Percentiles rank a stretch among this genome's conserved stretches.
phyloP scores from a whole-genome alignment of 2,113 vertebrate species.

The Mungos mungo region DNA sequence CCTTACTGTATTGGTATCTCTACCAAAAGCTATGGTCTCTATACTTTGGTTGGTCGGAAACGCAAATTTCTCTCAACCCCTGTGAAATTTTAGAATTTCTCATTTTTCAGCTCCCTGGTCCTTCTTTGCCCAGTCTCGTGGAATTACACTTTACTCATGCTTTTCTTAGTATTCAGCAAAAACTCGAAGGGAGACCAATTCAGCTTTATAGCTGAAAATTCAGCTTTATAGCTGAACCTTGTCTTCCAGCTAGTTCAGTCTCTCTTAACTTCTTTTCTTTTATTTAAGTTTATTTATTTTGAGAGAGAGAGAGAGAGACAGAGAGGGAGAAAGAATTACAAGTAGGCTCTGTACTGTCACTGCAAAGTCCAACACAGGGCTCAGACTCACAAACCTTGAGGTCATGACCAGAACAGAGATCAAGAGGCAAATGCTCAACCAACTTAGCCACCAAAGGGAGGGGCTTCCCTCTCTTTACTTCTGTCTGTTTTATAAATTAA shows the following conservation, averaged over 20 bases:
- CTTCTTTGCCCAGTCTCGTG: background rate
- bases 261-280: background rate
- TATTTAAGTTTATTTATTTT: too few relatives aligned
- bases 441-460: too few relatives aligned
- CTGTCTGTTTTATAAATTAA: background rate
- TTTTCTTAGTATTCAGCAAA: slow-evolving; percentile 6
- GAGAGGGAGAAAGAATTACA: too few relatives aligned
- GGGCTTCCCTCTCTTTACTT: background rate
- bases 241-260: background rate
- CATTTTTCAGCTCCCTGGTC: background rate
- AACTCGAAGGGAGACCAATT: background rate
- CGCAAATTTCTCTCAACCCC: background rate
- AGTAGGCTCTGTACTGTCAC: too few relatives aligned
- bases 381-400: too few relatives aligned
- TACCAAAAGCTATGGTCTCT: background rate
- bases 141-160: background rate
- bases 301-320: too few relatives aligned
- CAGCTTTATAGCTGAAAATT: background rate
- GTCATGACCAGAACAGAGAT: too few relatives aligned
- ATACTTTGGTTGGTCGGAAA: background rate
- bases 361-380: too few relatives aligned
- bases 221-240: slow-evolving; percentile 9
- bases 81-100: slow-evolving; percentile 39
- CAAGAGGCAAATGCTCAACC: too few relatives aligned
- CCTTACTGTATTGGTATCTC: background rate